Evolutionary conservation across 92 coral and sea anemone genomes (phyloP), one percentile per base, ranked within the genome.

Genomic region (Phenganax stokvisi): DNA sequence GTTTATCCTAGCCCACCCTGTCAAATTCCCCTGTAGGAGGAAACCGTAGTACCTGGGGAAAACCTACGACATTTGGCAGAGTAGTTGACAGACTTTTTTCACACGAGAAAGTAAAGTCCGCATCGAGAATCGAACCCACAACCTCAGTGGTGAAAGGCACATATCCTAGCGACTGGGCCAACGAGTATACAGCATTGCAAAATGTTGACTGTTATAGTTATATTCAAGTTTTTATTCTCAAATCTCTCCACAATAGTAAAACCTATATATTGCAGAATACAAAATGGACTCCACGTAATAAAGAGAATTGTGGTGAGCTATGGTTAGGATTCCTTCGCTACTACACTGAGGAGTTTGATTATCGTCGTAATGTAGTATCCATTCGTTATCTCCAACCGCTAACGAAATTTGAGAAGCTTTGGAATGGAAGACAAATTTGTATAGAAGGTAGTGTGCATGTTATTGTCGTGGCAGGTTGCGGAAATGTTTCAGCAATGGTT

Each of bases 351-450:
- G 84, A 73, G 57, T 94, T 94, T 83, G 96, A 94, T 88, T 94
- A 89, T 78, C 94, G 92, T 30, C 90, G 87, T 55, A 89, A 94
- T 55, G 97, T 94, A 9, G 92, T 94, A 8, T 94, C 96, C 77
- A 89, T 96, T 71, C 90, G 98, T 81, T 85, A 88, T 57, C 64
- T 75, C 59, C 90, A 87, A 62, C 88, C 77, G 61, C 89, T 94
- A 72, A 90, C 98, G 17, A 94, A 94, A 78, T 94, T 94, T 81
- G 98, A 94, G 75, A 92, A 89, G 80, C 89, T 94, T 86, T 94
- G 98, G 98, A 92, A 97, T 20, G 89, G 90, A 59, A 88, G 88
- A 57, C 88, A 83, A 28, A 90, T 92, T 65, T 97, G 96, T 25
- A 88, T 94, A 25, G 98, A 94, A 83, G 98, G 98, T 94, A 80